Conservation (phyloP, 2,797 vertebrate species). For the Pseudotriccus pelzelni region DNA sequence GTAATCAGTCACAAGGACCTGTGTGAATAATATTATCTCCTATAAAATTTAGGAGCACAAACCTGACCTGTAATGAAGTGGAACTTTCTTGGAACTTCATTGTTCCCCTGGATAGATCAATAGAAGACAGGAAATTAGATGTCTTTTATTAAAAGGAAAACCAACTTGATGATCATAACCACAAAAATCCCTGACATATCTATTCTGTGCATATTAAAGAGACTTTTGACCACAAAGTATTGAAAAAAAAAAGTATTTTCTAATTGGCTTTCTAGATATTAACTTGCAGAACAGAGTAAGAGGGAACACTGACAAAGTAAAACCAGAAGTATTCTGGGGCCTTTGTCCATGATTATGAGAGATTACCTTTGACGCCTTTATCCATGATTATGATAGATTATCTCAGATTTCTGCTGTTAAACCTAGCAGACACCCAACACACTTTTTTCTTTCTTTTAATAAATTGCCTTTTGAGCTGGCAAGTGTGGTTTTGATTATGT, state of each 20-base stretch:
- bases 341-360: not conserved
- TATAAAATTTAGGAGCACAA: constrained; percentile 26
- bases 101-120: not conserved
- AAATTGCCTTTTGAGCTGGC: not conserved
- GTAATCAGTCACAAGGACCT: constrained; percentile 20
- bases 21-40: constrained; percentile 4
- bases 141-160: not conserved
- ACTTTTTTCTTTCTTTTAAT: not conserved
- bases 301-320: not conserved
- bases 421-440: not conserved
- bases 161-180: not conserved
- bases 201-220: not conserved
- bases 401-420: not conserved
- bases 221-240: not conserved
- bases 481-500: not conserved
- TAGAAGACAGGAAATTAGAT: constrained; percentile 14
- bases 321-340: not conserved
- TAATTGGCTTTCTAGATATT: not conserved
- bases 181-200: not conserved
- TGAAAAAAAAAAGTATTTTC: too few species aligned
- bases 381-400: not conserved
- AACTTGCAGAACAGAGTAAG: not conserved
- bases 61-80: not conserved
- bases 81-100: constrained; percentile 4
- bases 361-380: too few species aligned